Base-by-base conservation (phyloP, 2,113 vertebrate species). In the Nothocercus julius region DNA sequence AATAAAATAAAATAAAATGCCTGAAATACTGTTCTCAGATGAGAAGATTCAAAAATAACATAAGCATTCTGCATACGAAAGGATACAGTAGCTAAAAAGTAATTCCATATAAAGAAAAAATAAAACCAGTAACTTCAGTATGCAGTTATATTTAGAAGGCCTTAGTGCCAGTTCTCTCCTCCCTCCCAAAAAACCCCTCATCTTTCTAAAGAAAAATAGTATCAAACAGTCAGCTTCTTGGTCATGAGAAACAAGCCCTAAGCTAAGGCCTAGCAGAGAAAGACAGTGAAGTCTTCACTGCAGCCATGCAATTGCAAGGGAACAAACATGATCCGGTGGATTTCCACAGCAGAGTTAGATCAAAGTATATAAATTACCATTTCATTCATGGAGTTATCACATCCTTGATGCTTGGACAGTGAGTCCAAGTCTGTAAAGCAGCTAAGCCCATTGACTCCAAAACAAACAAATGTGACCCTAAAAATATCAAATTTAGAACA, bases 41-140 rank as follows among this genome's bases (percentile, higher is more conserved):
- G 9, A 40, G 14, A 72, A 74, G 54, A 85, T 27, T n/a, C 8
- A 74, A 74, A 95, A 92, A 74, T 34, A 94, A 72, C 58, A 69
- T n/a, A 40, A 22, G 21, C 28, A 73, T 66, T 61, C 72, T 70
- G 25, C 68, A 64, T 47, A 68, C 5, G 8, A 63, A 72, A 56
- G 63, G n/a, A n/a, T 25, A 75, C 79, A 76, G 93, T 91, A 82
- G 70, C 90, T 85, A 63, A 59, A 92, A 75, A 85, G 38, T 58
- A 92, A 89, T 82, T 85, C 93, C 90, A 87, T 88, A 92, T 78
- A 94, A 96, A 95, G 87, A 74, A 93, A 93, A 84, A 63, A 36
- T n/a, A 54, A 95, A 84, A 75, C 42, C 70, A n/a, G 66, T 91
- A 68, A 69, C 84, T 92, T 92, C 72, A 87, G 47, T 38, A 54